These are phyloP conservation scores for Chloroceryle inda DNA, from an alignment of 2,797 vertebrate species.

Conservation along the genomic window DNA sequence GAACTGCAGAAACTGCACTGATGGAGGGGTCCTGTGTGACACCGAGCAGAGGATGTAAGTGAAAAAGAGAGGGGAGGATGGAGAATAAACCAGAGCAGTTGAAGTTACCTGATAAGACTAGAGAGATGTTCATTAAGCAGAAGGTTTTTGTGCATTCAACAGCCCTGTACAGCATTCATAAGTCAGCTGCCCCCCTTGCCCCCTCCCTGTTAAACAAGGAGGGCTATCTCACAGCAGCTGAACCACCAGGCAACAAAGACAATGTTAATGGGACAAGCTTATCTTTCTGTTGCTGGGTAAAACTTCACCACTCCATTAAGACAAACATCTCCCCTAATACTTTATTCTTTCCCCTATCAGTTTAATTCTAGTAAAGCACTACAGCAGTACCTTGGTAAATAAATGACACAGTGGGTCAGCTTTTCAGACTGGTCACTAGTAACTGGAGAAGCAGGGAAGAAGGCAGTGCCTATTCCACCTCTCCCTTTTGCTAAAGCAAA, in stretches of 20 bases:
- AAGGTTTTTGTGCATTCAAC: neutral
- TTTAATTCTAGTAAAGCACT: neutral
- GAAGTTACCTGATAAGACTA: neutral
- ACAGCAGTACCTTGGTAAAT: neutral
- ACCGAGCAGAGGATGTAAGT: neutral
- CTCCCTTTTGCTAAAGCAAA: neutral
- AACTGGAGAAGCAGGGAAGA: neutral
- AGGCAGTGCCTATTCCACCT: fast-evolving
- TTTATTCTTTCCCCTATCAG: fast-evolving
- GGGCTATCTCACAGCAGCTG: neutral
- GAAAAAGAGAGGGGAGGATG: neutral
- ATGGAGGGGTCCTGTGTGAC: neutral
- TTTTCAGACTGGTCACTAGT: neutral
- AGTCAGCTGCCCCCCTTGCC: neutral
- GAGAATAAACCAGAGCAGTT: neutral
- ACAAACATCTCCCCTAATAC: neutral
- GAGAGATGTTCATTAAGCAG: neutral
- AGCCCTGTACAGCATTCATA: neutral
- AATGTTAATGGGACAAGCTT: neutral
- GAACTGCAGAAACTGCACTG: neutral
- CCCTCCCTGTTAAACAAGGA: neutral
- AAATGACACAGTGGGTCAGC: neutral
- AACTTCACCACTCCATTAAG: neutral
- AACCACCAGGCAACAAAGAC: neutral
- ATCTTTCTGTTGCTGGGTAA: neutral